Percentiles rank a stretch among this genome's conserved stretches.
phyloP scores from a whole-genome alignment of 2,888 invertebrate species.

The Mycalesis mineus region DNA sequence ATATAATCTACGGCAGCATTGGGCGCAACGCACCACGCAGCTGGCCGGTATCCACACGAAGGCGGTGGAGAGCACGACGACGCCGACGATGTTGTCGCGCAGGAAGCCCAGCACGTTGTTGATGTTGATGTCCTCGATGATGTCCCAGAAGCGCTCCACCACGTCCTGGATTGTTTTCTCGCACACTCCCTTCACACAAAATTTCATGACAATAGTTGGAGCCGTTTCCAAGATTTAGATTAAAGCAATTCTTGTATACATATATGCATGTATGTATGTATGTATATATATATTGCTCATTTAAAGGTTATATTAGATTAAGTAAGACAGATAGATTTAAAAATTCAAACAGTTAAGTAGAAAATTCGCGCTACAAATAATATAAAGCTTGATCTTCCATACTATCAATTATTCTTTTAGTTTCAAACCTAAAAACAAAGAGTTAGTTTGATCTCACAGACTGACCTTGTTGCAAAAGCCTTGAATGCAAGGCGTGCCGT shows the following conservation, averaged over 20 bases:
- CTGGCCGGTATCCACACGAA: slow-evolving; percentile 96
- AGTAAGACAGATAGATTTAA: too few species aligned
- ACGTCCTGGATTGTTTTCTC: slow-evolving; percentile 97
- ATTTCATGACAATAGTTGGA: too few species aligned
- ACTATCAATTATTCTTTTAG: too few species aligned
- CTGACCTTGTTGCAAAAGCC: slow-evolving; percentile 95
- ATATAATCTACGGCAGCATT: too few species aligned
- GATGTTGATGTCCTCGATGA: slow-evolving; percentile 97
- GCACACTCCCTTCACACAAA: slow-evolving; percentile 96
- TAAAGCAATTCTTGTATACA: too few species aligned
- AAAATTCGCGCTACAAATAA: too few species aligned
- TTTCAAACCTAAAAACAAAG: background rate
- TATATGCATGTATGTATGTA: too few species aligned
- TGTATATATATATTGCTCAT: too few species aligned
- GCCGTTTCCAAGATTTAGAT: too few species aligned
- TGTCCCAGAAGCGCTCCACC: slow-evolving; percentile 97
- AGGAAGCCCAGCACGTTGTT: slow-evolving; percentile 93
- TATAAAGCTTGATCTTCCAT: too few species aligned
- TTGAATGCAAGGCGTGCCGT: slow-evolving; percentile 97
- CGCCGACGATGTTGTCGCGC: slow-evolving; percentile 95
- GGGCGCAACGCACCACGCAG: slow-evolving; percentile 81
- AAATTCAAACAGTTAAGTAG: too few species aligned
- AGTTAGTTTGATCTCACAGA: background rate
- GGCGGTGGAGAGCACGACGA: slow-evolving; percentile 93
- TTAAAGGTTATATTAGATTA: too few species aligned